Evolutionary conservation across 1,140 invertebrate species (phyloP).

Genomic region (Bursaphelenchus mucronatus): DNA sequence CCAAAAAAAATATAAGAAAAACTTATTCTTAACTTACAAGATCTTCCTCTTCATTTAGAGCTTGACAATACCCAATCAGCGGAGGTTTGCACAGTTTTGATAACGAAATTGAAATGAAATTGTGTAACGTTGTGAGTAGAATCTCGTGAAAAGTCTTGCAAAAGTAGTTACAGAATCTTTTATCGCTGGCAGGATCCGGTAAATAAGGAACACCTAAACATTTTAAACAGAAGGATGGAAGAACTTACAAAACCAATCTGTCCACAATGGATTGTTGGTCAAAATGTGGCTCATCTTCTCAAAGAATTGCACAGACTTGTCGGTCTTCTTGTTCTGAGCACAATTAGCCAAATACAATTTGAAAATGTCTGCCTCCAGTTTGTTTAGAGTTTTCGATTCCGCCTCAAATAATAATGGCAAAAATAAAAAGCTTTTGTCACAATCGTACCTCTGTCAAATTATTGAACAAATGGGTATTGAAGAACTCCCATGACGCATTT

Average conservation of each 20-base stretch:
- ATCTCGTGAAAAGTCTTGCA: conserved; percentile 90
- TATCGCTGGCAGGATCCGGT: conserved; percentile 82
- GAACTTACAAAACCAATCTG: conserved; percentile 85
- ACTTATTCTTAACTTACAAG: conserved; percentile 67
- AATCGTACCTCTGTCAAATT: conserved; percentile 35
- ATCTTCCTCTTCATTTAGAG: conserved; percentile 77
- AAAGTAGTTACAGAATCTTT: conserved; percentile 80
- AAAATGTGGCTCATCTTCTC: conserved; percentile 78
- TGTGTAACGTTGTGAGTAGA: conserved; percentile 83
- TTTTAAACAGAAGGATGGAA: conserved; percentile 21
- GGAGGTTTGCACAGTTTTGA: conserved; percentile 63
- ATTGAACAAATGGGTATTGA: conserved; percentile 50
- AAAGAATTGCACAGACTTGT: conserved; percentile 85
- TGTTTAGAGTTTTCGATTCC: conserved; percentile 69
- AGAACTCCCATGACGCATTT: conserved; percentile 45
- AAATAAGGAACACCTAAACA: conserved; percentile 80
- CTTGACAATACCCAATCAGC: conserved; percentile 66
- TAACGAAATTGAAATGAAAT: conserved; percentile 81
- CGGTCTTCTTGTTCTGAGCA: conserved; percentile 73
- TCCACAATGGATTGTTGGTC: conserved; percentile 84
- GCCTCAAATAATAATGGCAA: conserved; percentile 27
- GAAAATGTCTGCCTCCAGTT: conserved; percentile 80
- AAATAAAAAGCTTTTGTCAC: conserved; percentile 2
- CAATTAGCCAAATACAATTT: conserved; percentile 85
- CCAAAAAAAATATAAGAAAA: conserved; percentile 38